Evolutionary conservation across 1,140 invertebrate genomes (phyloP), one percentile per base, ranked within the genome.

Genomic region (Drosophila pallidifrons): DNA sequence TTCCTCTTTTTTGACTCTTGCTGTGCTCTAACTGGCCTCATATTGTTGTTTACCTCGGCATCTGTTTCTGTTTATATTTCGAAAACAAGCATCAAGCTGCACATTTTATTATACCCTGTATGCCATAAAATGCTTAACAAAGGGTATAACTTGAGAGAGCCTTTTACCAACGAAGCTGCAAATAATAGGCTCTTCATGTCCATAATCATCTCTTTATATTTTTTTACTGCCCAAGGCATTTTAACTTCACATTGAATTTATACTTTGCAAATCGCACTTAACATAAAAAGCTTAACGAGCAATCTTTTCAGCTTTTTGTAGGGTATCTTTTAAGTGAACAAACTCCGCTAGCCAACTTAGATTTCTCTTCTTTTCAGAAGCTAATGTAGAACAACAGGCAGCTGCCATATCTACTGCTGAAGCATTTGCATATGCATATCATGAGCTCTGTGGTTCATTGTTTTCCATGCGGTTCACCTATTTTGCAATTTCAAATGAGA

Each of bases 1-100:
- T 51, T 11, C 41, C 7, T 51, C 61, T 63, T 67, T 68, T 61
- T 79, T 55, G 8, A 41, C 46, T 71, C 35, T 80, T 51, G 52
- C 45, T 61, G 47, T 1, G 11, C 13, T 25, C 13, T 16, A 25
- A 60, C 30, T 51, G 13, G 35, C 25, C 55, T 58, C 51, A 20
- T 30, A 52, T 30, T 67, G 65, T 30, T 67, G 65, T 51, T n/a
- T 16, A 30, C 54, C 16, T 8, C 20, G 16, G 20, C 65, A 68
- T 30, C 30, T 49, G 46, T 20, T 49, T 49, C 15, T 49, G 6
- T 20, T 49, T 49, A 20, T 67, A 25, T 15, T 67, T 57, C 20
- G 11, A 57, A 15, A 35, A 30, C 43, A 13, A 15, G 43, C 54
- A 15, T 38, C 30, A 43, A 52, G 66, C 45, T 68, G 32, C 57